These are phyloP conservation scores for Candidula unifasciata DNA, from an alignment of 2,888 invertebrate genomes.

Conservation along the genomic window DNA sequence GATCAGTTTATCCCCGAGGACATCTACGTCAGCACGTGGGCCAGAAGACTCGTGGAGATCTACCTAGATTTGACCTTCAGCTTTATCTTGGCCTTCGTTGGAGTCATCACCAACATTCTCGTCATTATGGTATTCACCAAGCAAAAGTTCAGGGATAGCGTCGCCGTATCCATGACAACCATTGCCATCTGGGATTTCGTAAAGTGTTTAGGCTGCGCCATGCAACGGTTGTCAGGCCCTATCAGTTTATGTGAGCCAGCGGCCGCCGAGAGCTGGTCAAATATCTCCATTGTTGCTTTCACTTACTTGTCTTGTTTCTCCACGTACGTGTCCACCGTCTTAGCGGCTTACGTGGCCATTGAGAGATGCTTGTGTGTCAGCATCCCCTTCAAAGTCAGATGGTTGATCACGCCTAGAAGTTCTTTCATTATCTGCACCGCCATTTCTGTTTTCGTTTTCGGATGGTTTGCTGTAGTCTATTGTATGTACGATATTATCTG, in stretches of 20 bases:
- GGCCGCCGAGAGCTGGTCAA: constrained; percentile 32
- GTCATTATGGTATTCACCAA: constrained; percentile 39
- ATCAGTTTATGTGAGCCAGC: constrained; percentile 8
- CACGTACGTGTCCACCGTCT: constrained; percentile 33
- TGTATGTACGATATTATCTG: constrained; percentile 32
- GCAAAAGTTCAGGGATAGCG: constrained; percentile 1
- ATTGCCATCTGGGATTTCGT: constrained; percentile 31
- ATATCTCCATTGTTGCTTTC: constrained; percentile 25
- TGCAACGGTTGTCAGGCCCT: constrained; percentile 28
- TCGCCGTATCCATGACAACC: constrained; percentile 40
- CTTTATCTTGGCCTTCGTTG: constrained; percentile 22
- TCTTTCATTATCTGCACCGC: constrained; percentile 7
- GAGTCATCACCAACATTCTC: constrained; percentile 28
- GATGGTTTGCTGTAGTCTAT: constrained; percentile 17
- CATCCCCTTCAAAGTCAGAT: constrained; percentile 37
- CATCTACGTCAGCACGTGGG: not conserved
- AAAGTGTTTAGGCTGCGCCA: constrained; percentile 14
- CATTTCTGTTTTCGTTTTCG: constrained; percentile 36
- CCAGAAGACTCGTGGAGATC: constrained; percentile 11
- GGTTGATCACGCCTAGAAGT: constrained; percentile 12
- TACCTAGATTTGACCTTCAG: constrained; percentile 11
- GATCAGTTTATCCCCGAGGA: not conserved
- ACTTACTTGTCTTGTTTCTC: constrained; percentile 26
- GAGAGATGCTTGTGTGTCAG: constrained; percentile 44
- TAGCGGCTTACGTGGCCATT: constrained; percentile 44